Percentiles rank a stretch among this genome's conserved stretches.
These are phyloP conservation scores for Tachyglossus aculeatus DNA, from an alignment of 2,797 vertebrate genomes.

Conservation along the genomic window DNA sequence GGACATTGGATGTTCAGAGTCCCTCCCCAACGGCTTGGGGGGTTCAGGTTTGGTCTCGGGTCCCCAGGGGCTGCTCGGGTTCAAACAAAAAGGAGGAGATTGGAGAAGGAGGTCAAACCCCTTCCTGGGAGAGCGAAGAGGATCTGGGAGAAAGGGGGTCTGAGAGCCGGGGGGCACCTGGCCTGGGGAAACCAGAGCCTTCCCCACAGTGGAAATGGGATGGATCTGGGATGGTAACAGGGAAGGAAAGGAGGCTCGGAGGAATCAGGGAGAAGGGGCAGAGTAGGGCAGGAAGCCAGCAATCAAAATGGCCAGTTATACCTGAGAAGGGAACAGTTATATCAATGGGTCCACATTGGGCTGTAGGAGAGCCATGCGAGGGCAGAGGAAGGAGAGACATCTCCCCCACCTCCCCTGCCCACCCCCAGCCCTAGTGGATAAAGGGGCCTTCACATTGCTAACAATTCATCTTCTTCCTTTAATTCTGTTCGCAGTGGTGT, in stretches of 20 bases:
- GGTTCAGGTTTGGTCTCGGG: too few species aligned
- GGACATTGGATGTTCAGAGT: too few species aligned
- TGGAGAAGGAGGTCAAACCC: too few species aligned
- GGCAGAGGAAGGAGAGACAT: neutral
- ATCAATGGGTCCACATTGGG: constrained; percentile 44
- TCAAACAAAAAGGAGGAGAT: too few species aligned
- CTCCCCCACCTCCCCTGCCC: neutral
- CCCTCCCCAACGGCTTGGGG: neutral
- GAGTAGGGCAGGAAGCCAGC: too few species aligned
- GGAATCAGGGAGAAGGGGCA: too few species aligned
- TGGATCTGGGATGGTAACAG: too few species aligned
- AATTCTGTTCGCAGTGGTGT: constrained; percentile 45
- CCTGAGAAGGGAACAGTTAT: neutral
- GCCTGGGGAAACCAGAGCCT: too few species aligned
- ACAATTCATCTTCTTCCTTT: constrained; percentile 33
- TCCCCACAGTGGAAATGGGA: too few species aligned
- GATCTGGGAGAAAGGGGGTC: neutral
- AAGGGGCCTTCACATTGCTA: constrained; percentile 35
- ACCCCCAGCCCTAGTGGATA: neutral
- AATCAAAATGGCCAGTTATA: neutral
- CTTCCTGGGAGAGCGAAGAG: neutral
- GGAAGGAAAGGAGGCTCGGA: too few species aligned
- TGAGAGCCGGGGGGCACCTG: too few species aligned
- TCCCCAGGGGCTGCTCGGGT: too few species aligned
- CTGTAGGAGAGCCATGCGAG: neutral